phyloP scores from a whole-genome alignment of 2,888 invertebrate genomes.

The Strigamia transsilvanica region DNA sequence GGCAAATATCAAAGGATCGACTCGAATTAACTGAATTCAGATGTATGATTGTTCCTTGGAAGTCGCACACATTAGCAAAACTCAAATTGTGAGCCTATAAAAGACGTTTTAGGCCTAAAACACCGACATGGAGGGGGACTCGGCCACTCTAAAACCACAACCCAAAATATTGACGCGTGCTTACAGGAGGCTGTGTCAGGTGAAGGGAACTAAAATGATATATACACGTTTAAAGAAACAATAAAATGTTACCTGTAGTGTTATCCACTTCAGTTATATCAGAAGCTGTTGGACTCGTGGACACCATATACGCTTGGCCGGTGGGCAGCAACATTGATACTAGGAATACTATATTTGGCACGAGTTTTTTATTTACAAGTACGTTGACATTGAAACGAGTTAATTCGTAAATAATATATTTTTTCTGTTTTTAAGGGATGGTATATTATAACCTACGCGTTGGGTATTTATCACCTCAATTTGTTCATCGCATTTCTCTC shows the following conservation, averaged over 20 bases:
- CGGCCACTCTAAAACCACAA: conserved; percentile 50
- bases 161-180: conserved; percentile 41
- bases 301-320: conserved; percentile 82
- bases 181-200: conserved; percentile 51
- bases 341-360: conserved; percentile 78
- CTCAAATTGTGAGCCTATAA: background rate
- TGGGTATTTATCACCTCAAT: conserved; percentile 99
- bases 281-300: conserved; percentile 84
- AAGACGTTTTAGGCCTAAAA: conserved; percentile 31
- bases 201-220: background rate
- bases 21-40: background rate
- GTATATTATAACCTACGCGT: conserved; percentile 98
- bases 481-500: conserved; percentile 99
- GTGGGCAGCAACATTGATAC: conserved; percentile 78
- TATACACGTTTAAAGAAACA: background rate
- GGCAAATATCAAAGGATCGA: background rate
- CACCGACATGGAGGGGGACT: conserved; percentile 51
- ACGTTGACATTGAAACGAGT: conserved; percentile 58
- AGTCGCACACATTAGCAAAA: background rate
- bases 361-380: conserved; percentile 85
- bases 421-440: conserved; percentile 80
- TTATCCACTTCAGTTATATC: conserved; percentile 72
- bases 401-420: conserved; percentile 54
- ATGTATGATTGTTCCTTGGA: background rate
- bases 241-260: conserved; percentile 32